Evolutionary conservation across 2,888 invertebrate genomes (phyloP), one percentile per base, ranked within the genome.

Genomic region (Luperina nickerlii): DNA sequence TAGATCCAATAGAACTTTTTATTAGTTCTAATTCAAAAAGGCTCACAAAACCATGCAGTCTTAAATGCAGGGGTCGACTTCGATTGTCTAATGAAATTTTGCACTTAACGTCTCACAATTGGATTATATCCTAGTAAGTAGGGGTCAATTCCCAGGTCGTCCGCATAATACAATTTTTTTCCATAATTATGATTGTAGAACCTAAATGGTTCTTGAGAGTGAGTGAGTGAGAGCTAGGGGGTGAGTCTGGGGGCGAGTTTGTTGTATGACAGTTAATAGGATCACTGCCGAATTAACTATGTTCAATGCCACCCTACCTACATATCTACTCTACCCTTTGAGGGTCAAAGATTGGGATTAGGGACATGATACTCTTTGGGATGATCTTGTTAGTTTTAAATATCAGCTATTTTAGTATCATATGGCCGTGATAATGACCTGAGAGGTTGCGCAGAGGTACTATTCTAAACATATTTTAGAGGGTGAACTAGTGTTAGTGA

Each of bases 201-300:
- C 18, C 15, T 51, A 78, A 70, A 51, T 54, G 63, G 42, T 9
- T 67, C 20, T 48, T 60, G 51, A 54, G 18, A 63, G 38, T 69
- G 27, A 48, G 68, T 69, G 15, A 51, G 32, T 32, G 32, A 32
- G 32, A 13, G 18, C 13, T 8, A 68, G 15, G 4, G 51, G 67
- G 65, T 15, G 5, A 76, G 27, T 48, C 20, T 72, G 24, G 8
- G 42, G 63, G 63, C 18, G 7, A 76, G 9, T 27, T 11, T 74
- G 6, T 62, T 68, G 38, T 63, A 13, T 48, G 32, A n/a, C 18
- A 54, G 4, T 74, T 69, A 72, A 72, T 74, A 51, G 60, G 65
- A 86, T 82, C 86, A 73, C 65, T 70, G 45, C 11, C 32, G n/a
- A 73, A 68, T 72, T 74, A 72, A 77, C 32, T 74, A 85, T 65